These are phyloP conservation scores for Antedon mediterranea DNA, from an alignment of 53 echinoderm and acorn worm genomes.

Conservation along the genomic window DNA sequence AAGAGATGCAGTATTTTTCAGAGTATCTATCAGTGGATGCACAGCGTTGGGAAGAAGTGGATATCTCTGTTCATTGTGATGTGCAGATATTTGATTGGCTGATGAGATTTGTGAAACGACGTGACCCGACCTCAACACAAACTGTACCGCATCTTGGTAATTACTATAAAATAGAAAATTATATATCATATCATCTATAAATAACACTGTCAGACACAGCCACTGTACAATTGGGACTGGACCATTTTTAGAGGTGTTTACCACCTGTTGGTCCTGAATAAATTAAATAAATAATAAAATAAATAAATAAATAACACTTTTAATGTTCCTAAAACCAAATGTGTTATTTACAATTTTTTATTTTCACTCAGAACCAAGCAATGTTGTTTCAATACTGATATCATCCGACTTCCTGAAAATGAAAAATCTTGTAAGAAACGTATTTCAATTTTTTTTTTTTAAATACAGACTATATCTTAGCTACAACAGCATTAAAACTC, in stretches of 20 bases:
- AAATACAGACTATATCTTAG: too few species aligned
- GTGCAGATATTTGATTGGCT: slow-evolving; percentile 98
- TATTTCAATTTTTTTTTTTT: too few species aligned
- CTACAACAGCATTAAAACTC: too few species aligned
- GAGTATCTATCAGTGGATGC: slow-evolving; percentile 89
- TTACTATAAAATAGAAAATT: neutral
- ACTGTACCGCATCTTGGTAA: slow-evolving; percentile 54
- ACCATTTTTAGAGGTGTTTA: too few species aligned
- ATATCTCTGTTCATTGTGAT: slow-evolving; percentile 94
- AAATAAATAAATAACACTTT: too few species aligned
- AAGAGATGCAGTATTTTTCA: slow-evolving; percentile 91
- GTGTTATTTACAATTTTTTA: slow-evolving; percentile 1
- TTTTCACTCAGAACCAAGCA: slow-evolving; percentile 55
- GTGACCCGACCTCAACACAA: slow-evolving; percentile 39
- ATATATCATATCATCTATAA: too few species aligned
- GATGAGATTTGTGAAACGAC: slow-evolving; percentile 82
- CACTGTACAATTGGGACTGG: too few species aligned
- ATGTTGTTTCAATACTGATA: slow-evolving; percentile 92
- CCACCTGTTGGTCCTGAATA: too few species aligned
- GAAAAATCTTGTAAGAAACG: slow-evolving; percentile 88
- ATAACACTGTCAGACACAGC: too few species aligned
- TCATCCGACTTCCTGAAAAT: slow-evolving; percentile 96
- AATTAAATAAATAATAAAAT: too few species aligned
- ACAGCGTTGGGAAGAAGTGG: slow-evolving; percentile 95
- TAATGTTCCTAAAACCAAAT: too few species aligned